Conservation (phyloP, 1,140 invertebrate species). For the Halesus radiatus region DNA sequence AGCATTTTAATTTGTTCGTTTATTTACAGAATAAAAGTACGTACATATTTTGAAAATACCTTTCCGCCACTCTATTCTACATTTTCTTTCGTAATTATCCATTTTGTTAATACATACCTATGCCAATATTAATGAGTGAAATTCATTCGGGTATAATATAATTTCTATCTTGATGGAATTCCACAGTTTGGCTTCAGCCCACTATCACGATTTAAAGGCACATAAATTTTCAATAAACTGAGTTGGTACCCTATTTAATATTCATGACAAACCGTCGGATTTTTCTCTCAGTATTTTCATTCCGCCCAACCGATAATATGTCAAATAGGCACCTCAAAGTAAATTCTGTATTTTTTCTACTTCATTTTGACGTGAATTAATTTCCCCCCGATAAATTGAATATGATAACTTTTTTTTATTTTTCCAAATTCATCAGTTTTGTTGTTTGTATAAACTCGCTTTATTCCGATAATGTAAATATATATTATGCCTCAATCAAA, state of each 20-base stretch:
- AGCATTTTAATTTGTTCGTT: too few relatives aligned
- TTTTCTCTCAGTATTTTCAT: conserved; percentile 5
- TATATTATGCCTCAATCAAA: too few relatives aligned
- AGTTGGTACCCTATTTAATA: conserved; percentile 24
- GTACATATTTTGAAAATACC: too few relatives aligned
- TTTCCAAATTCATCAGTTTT: too few relatives aligned
- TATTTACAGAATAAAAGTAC: too few relatives aligned
- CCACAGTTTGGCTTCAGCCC: not conserved
- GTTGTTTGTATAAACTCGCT: too few relatives aligned
- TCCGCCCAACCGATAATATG: conserved; percentile 8
- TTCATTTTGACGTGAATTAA: not conserved
- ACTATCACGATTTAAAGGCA: conserved; percentile 6
- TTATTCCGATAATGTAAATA: too few relatives aligned
- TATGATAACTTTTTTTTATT: not conserved
- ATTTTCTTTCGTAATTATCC: too few relatives aligned
- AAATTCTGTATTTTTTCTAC: not conserved
- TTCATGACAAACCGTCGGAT: conserved; percentile 21
- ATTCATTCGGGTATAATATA: conserved; percentile 11
- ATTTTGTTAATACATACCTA: too few relatives aligned
- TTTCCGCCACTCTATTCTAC: too few relatives aligned
- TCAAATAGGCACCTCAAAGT: not conserved
- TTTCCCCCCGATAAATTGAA: not conserved
- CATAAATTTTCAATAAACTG: conserved; percentile 24
- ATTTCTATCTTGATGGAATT: conserved; percentile 4
- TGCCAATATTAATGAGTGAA: conserved; percentile 7